Percentiles rank a stretch among this genome's conserved stretches.
Evolutionary conservation across 2,888 invertebrate genomes (phyloP).

Genomic region (Campoplex nolae): DNA sequence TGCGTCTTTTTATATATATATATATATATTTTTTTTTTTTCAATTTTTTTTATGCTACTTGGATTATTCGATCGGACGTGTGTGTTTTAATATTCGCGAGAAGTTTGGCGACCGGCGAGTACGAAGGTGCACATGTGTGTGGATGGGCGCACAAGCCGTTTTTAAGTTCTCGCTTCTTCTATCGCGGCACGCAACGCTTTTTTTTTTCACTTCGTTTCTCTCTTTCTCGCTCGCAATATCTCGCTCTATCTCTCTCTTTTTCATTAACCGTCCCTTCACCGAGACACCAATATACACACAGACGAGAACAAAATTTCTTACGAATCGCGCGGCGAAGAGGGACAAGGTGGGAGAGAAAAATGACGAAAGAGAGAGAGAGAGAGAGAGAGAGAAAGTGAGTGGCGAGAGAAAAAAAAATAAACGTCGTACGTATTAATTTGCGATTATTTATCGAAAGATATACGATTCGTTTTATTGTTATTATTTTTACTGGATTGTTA

Average conservation of each 20-base stretch:
- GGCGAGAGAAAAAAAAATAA: not conserved
- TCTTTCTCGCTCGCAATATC: not conserved
- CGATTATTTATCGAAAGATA: not conserved
- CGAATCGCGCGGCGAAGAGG: conserved; percentile 5
- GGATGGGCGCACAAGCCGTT: conserved; percentile 65
- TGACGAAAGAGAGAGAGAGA: not conserved
- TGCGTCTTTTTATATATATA: not conserved
- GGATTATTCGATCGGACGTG: not conserved
- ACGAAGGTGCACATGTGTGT: conserved; percentile 80
- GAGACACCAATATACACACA: not conserved
- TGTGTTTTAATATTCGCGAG: conserved; percentile 58
- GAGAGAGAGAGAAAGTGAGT: not conserved
- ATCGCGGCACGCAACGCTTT: conserved; percentile 24
- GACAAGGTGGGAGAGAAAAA: not conserved
- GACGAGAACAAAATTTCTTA: not conserved
- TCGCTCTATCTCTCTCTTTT: not conserved
- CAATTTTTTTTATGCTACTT: conserved; percentile 2
- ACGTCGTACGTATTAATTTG: not conserved
- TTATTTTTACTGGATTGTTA: conserved; percentile 1
- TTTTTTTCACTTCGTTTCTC: conserved; percentile 21
- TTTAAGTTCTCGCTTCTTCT: conserved; percentile 32
- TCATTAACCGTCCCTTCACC: not conserved
- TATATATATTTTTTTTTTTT: too few species aligned
- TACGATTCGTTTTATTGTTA: conserved; percentile 5
- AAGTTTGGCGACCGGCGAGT: conserved; percentile 74